Percentiles rank a stretch among this genome's conserved stretches.
Evolutionary conservation across 2,797 vertebrate species (phyloP).

Genomic region (Sciaenops ocellatus): DNA sequence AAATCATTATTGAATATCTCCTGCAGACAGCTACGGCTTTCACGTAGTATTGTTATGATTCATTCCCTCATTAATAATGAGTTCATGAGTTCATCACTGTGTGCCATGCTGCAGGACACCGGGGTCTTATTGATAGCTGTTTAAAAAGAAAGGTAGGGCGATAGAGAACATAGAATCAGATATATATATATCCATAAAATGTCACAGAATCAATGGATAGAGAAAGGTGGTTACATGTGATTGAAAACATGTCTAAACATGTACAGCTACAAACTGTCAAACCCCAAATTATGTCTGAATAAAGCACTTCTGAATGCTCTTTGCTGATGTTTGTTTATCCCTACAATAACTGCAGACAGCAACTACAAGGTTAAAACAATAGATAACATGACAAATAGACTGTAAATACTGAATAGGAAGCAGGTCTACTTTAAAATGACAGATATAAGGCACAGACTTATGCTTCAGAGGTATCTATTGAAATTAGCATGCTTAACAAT

Average conservation of each 20-base stretch:
- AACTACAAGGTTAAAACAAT: neutral
- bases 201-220: neutral
- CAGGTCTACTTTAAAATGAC: no score
- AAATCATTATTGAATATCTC: conserved; percentile 25
- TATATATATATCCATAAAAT: neutral
- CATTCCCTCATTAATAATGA: conserved; percentile 42
- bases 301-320: neutral
- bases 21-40: conserved; percentile 2
- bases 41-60: conserved; percentile 11
- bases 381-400: no score
- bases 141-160: neutral
- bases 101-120: conserved; percentile 9
- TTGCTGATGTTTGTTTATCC: neutral
- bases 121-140: conserved; percentile 16
- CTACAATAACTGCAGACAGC: neutral
- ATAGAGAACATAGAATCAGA: neutral
- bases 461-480: no score
- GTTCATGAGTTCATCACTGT: conserved; percentile 34
- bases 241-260: neutral
- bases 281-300: no score
- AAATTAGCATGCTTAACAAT: no score
- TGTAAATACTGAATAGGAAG: no score
- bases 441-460: no score
- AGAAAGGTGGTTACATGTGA: neutral
- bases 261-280: no score